phyloP scores from a whole-genome alignment of 2,113 vertebrate species.

The Pogona vitticeps region DNA sequence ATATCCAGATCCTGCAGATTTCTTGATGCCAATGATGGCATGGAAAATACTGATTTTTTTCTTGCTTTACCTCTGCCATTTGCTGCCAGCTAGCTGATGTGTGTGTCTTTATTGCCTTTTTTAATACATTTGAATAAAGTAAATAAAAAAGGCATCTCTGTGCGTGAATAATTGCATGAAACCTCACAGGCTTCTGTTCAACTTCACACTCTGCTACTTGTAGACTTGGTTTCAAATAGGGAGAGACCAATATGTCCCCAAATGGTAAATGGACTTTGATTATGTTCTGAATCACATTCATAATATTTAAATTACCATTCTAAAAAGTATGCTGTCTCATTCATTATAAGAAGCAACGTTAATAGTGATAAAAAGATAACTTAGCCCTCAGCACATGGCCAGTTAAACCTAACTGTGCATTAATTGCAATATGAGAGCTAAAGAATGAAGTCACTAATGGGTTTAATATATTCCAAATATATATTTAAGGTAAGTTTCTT shows the following conservation, averaged over 20 bases:
- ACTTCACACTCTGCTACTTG: slow-evolving; percentile 66
- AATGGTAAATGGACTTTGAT: slow-evolving; percentile 45
- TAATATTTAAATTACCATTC: slow-evolving; percentile 30
- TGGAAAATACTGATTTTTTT: slow-evolving; percentile 78
- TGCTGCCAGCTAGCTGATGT: slow-evolving; percentile 79
- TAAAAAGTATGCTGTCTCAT: slow-evolving; percentile 30
- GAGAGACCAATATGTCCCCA: slow-evolving; percentile 74
- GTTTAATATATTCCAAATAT: neutral
- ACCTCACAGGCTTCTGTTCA: slow-evolving; percentile 79
- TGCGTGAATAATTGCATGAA: slow-evolving; percentile 81
- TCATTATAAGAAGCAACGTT: slow-evolving; percentile 2
- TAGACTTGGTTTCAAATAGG: slow-evolving; percentile 63
- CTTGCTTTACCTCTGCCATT: slow-evolving; percentile 79
- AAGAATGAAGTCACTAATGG: slow-evolving; percentile 13
- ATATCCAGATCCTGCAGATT: slow-evolving; percentile 73
- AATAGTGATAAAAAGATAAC: neutral
- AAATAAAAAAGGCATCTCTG: slow-evolving; percentile 74
- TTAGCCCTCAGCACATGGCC: neutral
- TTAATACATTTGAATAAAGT: slow-evolving; percentile 72
- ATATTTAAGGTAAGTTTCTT: neutral
- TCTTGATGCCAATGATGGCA: slow-evolving; percentile 80
- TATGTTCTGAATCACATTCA: slow-evolving; percentile 19
- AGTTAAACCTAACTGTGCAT: neutral
- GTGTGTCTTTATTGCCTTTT: slow-evolving; percentile 76
- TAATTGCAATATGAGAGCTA: slow-evolving; percentile 9